A percentile compares a stretch with the other conserved stretches of the same genome.
Evolutionary conservation across 2,797 vertebrate species (phyloP).

Genomic region (Agapornis canus): DNA sequence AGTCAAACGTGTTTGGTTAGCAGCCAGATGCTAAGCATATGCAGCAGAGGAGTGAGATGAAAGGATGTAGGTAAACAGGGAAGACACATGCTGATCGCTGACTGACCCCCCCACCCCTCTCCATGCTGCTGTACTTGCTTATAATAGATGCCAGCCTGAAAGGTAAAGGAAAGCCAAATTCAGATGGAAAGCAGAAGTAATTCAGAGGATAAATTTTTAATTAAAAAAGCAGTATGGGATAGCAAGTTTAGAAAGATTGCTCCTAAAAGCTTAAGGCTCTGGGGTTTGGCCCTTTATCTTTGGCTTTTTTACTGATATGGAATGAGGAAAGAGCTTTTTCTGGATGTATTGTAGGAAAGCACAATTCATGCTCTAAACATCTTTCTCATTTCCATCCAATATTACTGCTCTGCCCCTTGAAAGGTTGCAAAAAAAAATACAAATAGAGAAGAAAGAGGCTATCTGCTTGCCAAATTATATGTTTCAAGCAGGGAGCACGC

Average conservation of each 20-base stretch:
- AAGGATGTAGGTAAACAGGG: conserved; percentile 25
- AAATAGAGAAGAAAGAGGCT: neutral
- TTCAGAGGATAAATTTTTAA: conserved; percentile 23
- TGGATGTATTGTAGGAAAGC: neutral
- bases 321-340: conserved; percentile 11
- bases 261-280: conserved; percentile 9
- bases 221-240: neutral
- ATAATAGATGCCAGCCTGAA: neutral
- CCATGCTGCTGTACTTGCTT: neutral
- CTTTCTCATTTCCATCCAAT: neutral
- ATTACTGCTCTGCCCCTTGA: neutral
- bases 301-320: neutral
- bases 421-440: neutral
- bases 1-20: conserved; percentile 24
- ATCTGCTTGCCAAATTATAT: neutral
- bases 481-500: neutral
- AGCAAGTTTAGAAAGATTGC: conserved; percentile 22
- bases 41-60: conserved; percentile 31
- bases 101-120: neutral
- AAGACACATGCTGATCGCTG: neutral
- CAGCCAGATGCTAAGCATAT: conserved; percentile 55
- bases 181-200: neutral
- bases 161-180: conserved; percentile 9
- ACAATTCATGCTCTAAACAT: neutral
- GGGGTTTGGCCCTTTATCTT: neutral